These are phyloP conservation scores for Synanthedon tipuliformis DNA, from an alignment of 2,888 invertebrate genomes.

Conservation along the genomic window DNA sequence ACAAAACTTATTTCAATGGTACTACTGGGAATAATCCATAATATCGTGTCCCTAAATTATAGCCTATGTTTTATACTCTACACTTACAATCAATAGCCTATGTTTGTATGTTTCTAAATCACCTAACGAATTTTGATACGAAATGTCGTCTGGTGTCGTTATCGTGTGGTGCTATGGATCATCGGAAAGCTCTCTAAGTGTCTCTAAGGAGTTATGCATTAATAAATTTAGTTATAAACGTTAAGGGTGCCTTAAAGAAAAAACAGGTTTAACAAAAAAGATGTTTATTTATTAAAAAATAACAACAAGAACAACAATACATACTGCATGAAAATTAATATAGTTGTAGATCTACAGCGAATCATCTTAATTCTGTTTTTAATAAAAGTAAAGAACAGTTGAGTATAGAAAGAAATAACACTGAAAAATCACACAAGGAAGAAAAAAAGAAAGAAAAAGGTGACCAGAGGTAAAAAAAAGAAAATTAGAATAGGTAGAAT, in stretches of 20 bases:
- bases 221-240: too few species aligned
- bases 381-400: neutral
- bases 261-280: neutral
- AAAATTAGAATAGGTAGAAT: conserved; percentile 2
- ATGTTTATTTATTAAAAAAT: neutral
- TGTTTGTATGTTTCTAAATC: too few species aligned
- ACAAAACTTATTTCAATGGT: too few species aligned
- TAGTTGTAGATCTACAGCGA: neutral
- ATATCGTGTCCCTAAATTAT: too few species aligned
- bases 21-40: too few species aligned
- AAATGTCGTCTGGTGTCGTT: too few species aligned
- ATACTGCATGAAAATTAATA: neutral
- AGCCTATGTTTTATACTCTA: too few species aligned
- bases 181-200: too few species aligned
- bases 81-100: too few species aligned
- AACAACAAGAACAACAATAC: neutral
- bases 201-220: too few species aligned
- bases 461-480: neutral
- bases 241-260: neutral
- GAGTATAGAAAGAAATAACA: neutral
- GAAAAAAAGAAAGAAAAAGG: conserved; percentile 3
- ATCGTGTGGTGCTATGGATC: too few species aligned
- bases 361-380: neutral
- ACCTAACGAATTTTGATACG: too few species aligned
- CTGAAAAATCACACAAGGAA: neutral